Percentiles rank a stretch among this genome's conserved stretches.
phyloP scores from a whole-genome alignment of 2,797 vertebrate genomes.

The Phalanger gymnotis region DNA sequence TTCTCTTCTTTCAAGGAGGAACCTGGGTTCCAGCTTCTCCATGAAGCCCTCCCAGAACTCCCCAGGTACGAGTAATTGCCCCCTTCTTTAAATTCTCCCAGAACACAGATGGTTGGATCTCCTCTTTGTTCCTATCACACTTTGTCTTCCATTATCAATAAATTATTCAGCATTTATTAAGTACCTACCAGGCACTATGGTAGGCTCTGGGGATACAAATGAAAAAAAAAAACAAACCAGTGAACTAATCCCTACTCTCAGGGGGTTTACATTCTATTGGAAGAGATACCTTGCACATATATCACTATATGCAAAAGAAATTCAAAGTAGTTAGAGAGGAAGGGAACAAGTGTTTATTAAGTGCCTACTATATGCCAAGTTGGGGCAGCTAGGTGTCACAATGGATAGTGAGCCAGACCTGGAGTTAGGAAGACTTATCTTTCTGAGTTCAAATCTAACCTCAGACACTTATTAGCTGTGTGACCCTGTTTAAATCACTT shows the following conservation, averaged over 20 bases:
- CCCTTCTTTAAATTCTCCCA: background rate
- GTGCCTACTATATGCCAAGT: background rate
- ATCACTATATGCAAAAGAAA: background rate
- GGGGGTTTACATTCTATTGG: background rate
- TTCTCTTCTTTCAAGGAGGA: background rate
- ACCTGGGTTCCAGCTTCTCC: background rate
- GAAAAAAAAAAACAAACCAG: background rate
- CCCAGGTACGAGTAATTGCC: background rate
- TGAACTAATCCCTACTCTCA: background rate
- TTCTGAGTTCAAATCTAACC: background rate
- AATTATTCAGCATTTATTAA: background rate
- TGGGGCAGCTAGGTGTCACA: background rate
- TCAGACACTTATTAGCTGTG: background rate
- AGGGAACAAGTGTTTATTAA: background rate
- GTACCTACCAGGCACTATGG: background rate
- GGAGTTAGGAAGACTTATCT: background rate
- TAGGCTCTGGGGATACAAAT: background rate
- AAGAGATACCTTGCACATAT: background rate
- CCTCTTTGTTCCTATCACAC: background rate
- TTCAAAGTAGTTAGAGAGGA: background rate
- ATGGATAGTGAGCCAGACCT: background rate
- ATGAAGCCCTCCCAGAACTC: background rate
- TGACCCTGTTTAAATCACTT: background rate
- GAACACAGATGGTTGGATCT: background rate
- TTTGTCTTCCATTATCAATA: background rate